Percentiles rank a stretch among this genome's conserved stretches.
phyloP scores from a whole-genome alignment of 2,888 invertebrate species.

The Dione juno region DNA sequence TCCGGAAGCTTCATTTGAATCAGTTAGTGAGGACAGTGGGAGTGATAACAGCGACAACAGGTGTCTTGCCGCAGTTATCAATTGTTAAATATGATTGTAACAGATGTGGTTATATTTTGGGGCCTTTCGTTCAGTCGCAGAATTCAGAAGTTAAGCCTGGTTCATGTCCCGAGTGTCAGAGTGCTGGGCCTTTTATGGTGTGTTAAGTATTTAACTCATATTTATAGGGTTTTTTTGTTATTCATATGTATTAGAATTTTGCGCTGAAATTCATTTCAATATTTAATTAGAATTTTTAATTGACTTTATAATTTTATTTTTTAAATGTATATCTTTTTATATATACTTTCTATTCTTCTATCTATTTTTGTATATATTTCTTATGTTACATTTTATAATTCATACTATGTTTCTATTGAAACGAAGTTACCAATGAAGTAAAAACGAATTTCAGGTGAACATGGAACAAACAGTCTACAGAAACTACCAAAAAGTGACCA shows the following conservation, averaged over 20 bases:
- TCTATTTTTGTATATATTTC: no score
- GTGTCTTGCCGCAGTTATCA: conserved; percentile 96
- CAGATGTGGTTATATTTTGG: conserved; percentile 96
- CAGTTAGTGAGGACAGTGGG: conserved; percentile 94
- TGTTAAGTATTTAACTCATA: conserved; percentile 56
- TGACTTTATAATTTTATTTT: no score
- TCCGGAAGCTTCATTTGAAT: conserved; percentile 94
- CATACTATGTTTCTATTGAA: no score
- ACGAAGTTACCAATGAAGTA: background rate
- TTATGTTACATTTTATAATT: background rate
- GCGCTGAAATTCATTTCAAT: no score
- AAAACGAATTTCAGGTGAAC: conserved; percentile 87
- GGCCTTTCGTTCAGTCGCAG: conserved; percentile 97
- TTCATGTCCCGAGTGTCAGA: conserved; percentile 99
- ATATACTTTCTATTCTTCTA: no score
- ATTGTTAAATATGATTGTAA: conserved; percentile 98
- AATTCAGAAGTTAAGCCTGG: conserved; percentile 97
- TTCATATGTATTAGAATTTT: no score
- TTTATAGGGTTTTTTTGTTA: no score
- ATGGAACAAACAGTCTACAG: conserved; percentile 99
- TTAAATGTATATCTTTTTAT: no score
- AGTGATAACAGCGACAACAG: conserved; percentile 97
- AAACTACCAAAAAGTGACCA: conserved; percentile 98
- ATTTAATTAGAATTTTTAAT: no score
- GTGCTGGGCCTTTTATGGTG: conserved; percentile 95